Evolutionary conservation across 2,113 vertebrate genomes (phyloP).

Genomic region (Daubentonia madagascariensis): DNA sequence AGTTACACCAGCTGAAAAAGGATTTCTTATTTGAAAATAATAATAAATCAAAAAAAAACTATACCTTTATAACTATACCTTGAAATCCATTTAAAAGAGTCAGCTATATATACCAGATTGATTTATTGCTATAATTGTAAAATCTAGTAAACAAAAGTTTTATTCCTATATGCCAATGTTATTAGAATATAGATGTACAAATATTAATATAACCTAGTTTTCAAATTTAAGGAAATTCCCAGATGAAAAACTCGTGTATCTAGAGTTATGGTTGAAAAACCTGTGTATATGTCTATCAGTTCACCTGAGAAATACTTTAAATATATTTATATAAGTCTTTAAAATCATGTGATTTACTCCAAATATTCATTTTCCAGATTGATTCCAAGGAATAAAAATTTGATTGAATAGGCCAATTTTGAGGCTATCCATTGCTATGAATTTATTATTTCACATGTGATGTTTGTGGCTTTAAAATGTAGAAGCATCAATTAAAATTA

Average conservation of each 20-base stretch:
- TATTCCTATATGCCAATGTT: not conserved
- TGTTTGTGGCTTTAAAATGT: slow-evolving; percentile 2
- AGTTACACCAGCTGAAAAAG: not conserved
- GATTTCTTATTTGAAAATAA: not conserved
- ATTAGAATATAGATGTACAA: not conserved
- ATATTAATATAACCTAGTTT: not conserved
- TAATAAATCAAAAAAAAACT: not conserved
- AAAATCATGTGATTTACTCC: not conserved
- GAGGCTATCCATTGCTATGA: not conserved
- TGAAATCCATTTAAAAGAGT: not conserved
- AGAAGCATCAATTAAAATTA: not conserved
- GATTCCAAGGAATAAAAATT: slow-evolving; percentile 14
- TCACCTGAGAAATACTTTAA: slow-evolving; percentile 2
- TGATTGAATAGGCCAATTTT: not conserved
- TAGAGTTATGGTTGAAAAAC: not conserved
- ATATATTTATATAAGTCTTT: not conserved
- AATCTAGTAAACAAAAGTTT: not conserved
- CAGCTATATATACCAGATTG: not conserved
- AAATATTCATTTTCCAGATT: not conserved
- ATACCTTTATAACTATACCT: not conserved
- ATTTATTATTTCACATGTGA: not conserved
- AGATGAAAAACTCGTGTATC: not conserved
- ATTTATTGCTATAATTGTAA: not conserved
- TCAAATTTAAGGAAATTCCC: not conserved
- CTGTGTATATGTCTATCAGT: not conserved